phyloP scores from a whole-genome alignment of 2,888 invertebrate species.

The Volucella inflata region DNA sequence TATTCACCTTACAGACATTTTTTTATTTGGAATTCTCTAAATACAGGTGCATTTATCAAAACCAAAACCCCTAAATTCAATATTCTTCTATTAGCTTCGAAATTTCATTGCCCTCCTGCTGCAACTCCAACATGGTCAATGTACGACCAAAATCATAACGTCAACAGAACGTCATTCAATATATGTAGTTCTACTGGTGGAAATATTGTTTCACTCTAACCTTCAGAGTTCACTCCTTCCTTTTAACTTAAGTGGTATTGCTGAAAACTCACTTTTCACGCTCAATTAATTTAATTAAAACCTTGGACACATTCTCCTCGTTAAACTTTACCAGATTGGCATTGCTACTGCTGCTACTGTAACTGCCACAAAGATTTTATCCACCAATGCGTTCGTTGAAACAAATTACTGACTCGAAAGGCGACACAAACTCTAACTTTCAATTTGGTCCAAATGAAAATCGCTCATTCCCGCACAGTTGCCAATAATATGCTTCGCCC shows the following conservation, averaged over 20 bases:
- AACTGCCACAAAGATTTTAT: conserved; percentile 26
- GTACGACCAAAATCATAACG: too few relatives aligned
- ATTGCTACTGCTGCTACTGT: background rate
- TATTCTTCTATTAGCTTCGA: too few relatives aligned
- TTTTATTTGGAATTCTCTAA: too few relatives aligned
- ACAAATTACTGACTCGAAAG: conserved; percentile 32
- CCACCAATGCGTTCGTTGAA: conserved; percentile 35
- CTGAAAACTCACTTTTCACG: conserved; percentile 48
- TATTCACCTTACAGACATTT: too few relatives aligned
- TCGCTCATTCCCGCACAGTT: conserved; percentile 17
- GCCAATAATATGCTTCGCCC: background rate
- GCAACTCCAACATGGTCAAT: too few relatives aligned
- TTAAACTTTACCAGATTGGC: background rate
- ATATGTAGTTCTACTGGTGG: too few relatives aligned
- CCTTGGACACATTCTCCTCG: conserved; percentile 45
- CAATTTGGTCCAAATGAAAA: conserved; percentile 53
- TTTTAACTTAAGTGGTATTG: background rate
- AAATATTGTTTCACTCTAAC: too few relatives aligned
- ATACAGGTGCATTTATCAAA: too few relatives aligned
- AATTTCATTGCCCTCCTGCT: too few relatives aligned
- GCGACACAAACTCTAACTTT: conserved; percentile 48
- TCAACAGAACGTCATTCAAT: too few relatives aligned
- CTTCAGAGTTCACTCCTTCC: too few relatives aligned
- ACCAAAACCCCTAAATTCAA: too few relatives aligned
- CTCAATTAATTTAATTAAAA: conserved; percentile 71